Base-by-base conservation (phyloP, 2,113 vertebrate genomes). In the Nyctereutes procyonoides region DNA sequence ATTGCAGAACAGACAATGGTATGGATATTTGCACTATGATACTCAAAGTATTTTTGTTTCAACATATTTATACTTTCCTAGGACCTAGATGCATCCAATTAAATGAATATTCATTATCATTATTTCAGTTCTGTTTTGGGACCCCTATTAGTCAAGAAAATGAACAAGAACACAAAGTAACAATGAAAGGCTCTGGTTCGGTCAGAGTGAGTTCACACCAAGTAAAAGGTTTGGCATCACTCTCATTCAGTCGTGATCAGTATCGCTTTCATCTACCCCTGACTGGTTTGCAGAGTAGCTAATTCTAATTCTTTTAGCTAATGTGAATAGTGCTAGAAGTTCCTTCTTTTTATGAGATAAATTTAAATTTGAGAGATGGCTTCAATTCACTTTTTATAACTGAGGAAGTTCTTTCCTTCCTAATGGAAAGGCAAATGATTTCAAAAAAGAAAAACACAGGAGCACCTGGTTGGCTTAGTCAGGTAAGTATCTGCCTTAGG, bases 381-480 rank as follows among this genome's bases (percentile, higher is more conserved):
- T 79, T 92, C 69, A 51, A 67, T 85, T 90, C 10, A 62, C 14
- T 86, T 80, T 58, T 86, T 73, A 35, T 92, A 92, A 92, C 3
- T 80, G 22, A 79, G 28, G 13, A 79, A 30, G 26, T 32, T 0
- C 20, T 58, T 84, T 91, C 19, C 4, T 74, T 96, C 2, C 43
- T 89, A 28, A 58, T 11, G 56, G 38, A 71, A 73, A 93, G 5
- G 63, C 4, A 86, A 86, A 56, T 15, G 28, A 1, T 38, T 63
- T 96, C 53, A 13, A 26, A 62, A 53, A 93, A 30, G 30, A 55
- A 48, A 51, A n/a, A 10, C 74, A 12, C 24, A 74, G 38, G 73
- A 17, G 16, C 67, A 20, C 67, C 32, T 69, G 16, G 32, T 32
- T 69, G 15, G 32, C 32, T 69, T 16, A n/a, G n/a, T 32, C 8